Conservation (phyloP, 2,888 invertebrate genomes). For the Tribolium freemani region DNA sequence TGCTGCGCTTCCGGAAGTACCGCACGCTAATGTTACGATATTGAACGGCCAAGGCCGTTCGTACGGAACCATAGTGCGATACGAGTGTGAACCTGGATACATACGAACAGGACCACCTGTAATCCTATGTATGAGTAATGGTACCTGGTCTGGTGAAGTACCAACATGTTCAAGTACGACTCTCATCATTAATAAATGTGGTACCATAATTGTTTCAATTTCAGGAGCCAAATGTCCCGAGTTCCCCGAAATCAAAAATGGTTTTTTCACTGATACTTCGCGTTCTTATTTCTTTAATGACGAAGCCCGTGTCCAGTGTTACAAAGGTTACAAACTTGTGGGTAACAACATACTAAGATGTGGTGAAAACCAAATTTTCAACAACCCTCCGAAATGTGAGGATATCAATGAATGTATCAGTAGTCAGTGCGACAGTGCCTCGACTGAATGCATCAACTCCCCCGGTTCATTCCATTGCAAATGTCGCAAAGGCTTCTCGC, state of each 20-base stretch:
- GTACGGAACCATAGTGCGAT: slow-evolving; percentile 93
- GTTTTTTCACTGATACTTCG: slow-evolving; percentile 85
- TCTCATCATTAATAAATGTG: neutral
- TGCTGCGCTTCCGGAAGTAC: slow-evolving; percentile 86
- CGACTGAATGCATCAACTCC: slow-evolving; percentile 91
- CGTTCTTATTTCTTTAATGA: slow-evolving; percentile 88
- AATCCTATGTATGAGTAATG: slow-evolving; percentile 94
- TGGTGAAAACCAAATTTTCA: slow-evolving; percentile 86
- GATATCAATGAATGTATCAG: slow-evolving; percentile 92
- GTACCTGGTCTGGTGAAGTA: slow-evolving; percentile 94
- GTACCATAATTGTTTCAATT: slow-evolving; percentile 36
- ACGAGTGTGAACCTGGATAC: slow-evolving; percentile 93
- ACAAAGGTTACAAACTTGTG: slow-evolving; percentile 88
- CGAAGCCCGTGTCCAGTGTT: slow-evolving; percentile 92
- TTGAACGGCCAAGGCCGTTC: slow-evolving; percentile 92
- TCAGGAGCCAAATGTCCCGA: slow-evolving; percentile 77
- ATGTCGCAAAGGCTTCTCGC: slow-evolving; percentile 85
- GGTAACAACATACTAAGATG: slow-evolving; percentile 88
- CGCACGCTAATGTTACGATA: slow-evolving; percentile 88
- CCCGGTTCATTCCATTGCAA: slow-evolving; percentile 92
- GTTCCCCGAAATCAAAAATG: slow-evolving; percentile 87
- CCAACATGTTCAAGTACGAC: slow-evolving; percentile 85
- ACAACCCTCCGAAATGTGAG: slow-evolving; percentile 88
- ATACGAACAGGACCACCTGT: slow-evolving; percentile 91
- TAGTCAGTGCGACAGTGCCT: slow-evolving; percentile 90